phyloP scores from a whole-genome alignment of 2,888 invertebrate species.

The Cephus pygmeus region DNA sequence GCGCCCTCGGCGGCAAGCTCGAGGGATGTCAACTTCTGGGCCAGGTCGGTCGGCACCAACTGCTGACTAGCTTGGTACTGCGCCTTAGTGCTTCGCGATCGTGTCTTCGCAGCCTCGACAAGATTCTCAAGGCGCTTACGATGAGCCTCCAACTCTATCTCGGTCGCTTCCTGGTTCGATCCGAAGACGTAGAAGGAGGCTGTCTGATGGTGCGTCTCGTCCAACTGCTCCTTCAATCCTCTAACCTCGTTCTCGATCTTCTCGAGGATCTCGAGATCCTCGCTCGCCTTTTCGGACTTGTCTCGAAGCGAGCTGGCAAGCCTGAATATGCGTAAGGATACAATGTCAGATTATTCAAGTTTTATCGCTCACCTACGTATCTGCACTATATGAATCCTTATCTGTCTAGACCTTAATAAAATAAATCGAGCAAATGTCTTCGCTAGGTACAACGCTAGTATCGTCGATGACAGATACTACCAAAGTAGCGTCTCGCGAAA shows the following conservation, averaged over 20 bases:
- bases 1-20: slow-evolving; percentile 85
- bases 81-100: slow-evolving; percentile 63
- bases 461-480: neutral
- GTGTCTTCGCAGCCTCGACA: slow-evolving; percentile 54
- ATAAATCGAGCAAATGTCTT: neutral
- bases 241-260: slow-evolving; percentile 78
- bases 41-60: slow-evolving; percentile 77
- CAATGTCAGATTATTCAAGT: neutral
- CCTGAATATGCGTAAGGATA: slow-evolving; percentile 67
- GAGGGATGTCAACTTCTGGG: slow-evolving; percentile 83
- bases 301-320: slow-evolving; percentile 83
- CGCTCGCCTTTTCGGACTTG: slow-evolving; percentile 79
- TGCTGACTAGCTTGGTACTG: slow-evolving; percentile 66
- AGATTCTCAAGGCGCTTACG: slow-evolving; percentile 55
- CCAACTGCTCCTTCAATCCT: slow-evolving; percentile 76
- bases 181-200: slow-evolving; percentile 79
- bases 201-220: slow-evolving; percentile 64
- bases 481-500: neutral
- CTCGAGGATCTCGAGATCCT: slow-evolving; percentile 82
- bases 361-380: neutral
- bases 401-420: neutral
- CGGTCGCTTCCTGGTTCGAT: slow-evolving; percentile 75
- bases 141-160: slow-evolving; percentile 72
- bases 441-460: neutral
- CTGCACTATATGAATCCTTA: neutral